These are phyloP conservation scores for Papilio gigon DNA, from an alignment of 2,888 invertebrate species.

Conservation along the genomic window DNA sequence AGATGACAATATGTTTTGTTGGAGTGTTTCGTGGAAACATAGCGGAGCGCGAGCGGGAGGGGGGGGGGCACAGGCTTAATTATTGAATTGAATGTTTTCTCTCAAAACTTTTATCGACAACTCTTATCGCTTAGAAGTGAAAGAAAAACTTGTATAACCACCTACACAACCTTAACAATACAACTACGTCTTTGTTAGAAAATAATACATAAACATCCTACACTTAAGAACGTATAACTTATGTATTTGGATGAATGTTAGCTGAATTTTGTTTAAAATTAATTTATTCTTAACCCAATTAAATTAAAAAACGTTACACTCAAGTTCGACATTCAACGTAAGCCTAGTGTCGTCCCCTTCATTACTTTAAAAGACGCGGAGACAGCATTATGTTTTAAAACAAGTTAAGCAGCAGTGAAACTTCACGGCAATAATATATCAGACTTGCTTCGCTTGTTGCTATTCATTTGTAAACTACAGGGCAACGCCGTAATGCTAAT, in stretches of 20 bases:
- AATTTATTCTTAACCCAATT: too few species aligned
- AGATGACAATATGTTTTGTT: too few species aligned
- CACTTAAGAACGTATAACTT: too few species aligned
- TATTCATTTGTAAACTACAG: conserved; percentile 9
- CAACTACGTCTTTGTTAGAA: not conserved
- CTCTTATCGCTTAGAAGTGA: not conserved
- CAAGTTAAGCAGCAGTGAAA: not conserved
- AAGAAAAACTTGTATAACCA: not conserved
- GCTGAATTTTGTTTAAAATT: too few species aligned
- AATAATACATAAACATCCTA: not conserved
- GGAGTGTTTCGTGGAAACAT: too few species aligned
- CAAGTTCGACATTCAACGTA: too few species aligned
- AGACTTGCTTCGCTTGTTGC: not conserved
- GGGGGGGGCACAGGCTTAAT: too few species aligned
- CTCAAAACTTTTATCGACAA: not conserved
- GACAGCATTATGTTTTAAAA: not conserved
- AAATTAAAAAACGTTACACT: too few species aligned
- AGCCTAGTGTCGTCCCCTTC: too few species aligned
- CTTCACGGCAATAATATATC: not conserved
- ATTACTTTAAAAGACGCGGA: not conserved
- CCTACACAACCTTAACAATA: not conserved
- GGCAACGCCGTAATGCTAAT: not conserved
- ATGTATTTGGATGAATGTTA: too few species aligned
- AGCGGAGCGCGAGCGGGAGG: too few species aligned
- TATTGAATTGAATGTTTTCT: not conserved